Evolutionary conservation across 2,888 invertebrate genomes (phyloP).

Genomic region (Caenorhabditis sinica): DNA sequence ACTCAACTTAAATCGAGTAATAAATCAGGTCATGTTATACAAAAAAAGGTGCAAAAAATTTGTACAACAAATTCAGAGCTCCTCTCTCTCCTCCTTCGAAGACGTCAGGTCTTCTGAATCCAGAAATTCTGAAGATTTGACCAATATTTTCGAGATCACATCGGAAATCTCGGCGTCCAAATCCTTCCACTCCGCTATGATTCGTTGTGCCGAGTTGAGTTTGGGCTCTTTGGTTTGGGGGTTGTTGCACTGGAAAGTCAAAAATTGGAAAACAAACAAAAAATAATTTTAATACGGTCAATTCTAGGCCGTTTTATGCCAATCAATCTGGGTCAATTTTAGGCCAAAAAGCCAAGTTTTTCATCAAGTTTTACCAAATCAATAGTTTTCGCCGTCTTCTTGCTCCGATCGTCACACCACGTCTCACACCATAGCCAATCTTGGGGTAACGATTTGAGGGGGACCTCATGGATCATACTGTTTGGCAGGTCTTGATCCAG

Average conservation of each 20-base stretch:
- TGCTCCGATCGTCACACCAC: conserved; percentile 95
- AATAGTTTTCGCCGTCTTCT: conserved; percentile 95
- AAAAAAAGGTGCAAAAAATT: too few species aligned
- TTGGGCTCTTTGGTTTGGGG: conserved; percentile 99
- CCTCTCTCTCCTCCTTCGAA: neutral
- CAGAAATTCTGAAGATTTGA: neutral
- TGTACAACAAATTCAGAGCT: neutral
- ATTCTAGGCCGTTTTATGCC: too few species aligned
- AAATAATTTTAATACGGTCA: too few species aligned
- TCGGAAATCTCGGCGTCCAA: conserved; percentile 92
- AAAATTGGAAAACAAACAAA: too few species aligned
- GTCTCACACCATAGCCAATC: conserved; percentile 99
- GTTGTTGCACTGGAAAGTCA: conserved; percentile 95
- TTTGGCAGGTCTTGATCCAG: conserved; percentile 96
- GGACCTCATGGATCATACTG: conserved; percentile 99
- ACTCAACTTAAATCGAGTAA: too few species aligned
- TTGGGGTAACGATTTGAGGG: conserved; percentile 97
- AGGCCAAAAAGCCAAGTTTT: neutral
- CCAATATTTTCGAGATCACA: conserved; percentile 15
- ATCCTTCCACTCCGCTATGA: conserved; percentile 96
- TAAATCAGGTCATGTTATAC: too few species aligned
- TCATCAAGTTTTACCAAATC: conserved; percentile 87
- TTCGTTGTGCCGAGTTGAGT: conserved; percentile 95
- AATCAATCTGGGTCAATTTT: neutral
- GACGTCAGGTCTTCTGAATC: neutral